Evolutionary conservation across 2,888 invertebrate species (phyloP).

Genomic region (Pyralis farinalis): DNA sequence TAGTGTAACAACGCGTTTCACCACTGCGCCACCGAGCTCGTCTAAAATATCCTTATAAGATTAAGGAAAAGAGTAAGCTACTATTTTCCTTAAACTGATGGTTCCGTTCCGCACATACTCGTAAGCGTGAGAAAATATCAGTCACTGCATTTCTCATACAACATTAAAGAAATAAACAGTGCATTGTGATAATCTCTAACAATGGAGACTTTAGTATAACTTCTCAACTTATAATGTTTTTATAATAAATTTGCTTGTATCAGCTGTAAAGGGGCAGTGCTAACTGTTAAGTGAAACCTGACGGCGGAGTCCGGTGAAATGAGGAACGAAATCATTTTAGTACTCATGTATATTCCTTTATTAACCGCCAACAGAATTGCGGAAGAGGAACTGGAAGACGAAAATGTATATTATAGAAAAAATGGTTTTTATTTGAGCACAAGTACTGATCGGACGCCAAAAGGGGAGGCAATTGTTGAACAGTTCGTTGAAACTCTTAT

Average conservation of each 20-base stretch:
- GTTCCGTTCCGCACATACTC: too few species aligned
- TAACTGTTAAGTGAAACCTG: neutral
- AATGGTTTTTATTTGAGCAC: conserved; percentile 5
- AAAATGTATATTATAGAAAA: conserved; percentile 13
- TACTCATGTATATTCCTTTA: neutral
- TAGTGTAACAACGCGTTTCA: too few species aligned
- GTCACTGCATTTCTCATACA: too few species aligned
- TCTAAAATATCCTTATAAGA: too few species aligned
- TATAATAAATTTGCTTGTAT: conserved; percentile 3
- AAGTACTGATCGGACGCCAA: conserved; percentile 16
- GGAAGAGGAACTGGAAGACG: conserved; percentile 8
- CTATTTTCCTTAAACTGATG: too few species aligned
- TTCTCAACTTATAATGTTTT: conserved; percentile 1
- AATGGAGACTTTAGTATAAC: conserved; percentile 1
- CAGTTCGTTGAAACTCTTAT: conserved; percentile 62
- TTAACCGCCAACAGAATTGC: too few species aligned
- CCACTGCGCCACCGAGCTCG: too few species aligned
- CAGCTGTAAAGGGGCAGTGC: neutral
- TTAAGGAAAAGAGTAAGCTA: too few species aligned
- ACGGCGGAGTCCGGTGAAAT: neutral
- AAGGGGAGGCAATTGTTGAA: conserved; percentile 49
- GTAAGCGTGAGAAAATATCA: too few species aligned
- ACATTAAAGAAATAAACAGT: neutral
- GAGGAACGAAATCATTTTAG: conserved; percentile 1
- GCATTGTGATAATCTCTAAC: conserved; percentile 1